These are phyloP conservation scores for Arnoldichthys spilopterus DNA, from an alignment of 2,797 vertebrate genomes.

Conservation along the genomic window DNA sequence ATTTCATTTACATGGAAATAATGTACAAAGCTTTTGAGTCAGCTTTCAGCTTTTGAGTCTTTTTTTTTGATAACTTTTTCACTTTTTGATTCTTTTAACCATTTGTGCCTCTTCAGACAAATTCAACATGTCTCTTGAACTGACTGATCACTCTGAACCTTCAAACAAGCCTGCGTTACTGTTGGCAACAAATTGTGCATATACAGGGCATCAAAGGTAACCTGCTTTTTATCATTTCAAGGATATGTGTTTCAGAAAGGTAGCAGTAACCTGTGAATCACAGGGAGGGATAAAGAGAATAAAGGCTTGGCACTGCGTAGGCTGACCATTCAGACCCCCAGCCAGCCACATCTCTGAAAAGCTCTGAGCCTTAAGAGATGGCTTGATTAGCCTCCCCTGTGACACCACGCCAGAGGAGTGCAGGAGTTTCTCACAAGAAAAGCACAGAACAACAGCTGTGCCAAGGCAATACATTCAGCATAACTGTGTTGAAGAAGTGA, in stretches of 20 bases:
- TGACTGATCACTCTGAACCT: not conserved
- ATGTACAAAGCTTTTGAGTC: no score
- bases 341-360: constrained; percentile 44
- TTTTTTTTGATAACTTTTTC: no score
- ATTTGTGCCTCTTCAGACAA: not conserved
- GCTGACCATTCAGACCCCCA: constrained; percentile 58
- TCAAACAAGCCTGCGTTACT: constrained; percentile 7
- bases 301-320: constrained; percentile 50
- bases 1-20: no score
- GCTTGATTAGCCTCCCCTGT: constrained; percentile 43
- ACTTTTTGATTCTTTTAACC: no score
- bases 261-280: constrained; percentile 52
- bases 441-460: constrained; percentile 11
- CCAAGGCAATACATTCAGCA: not conserved
- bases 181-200: not conserved
- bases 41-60: no score
- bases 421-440: constrained; percentile 18
- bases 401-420: constrained; percentile 34
- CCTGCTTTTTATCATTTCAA: constrained; percentile 42
- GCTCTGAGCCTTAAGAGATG: constrained; percentile 45
- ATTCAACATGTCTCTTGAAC: not conserved
- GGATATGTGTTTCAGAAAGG: constrained; percentile 35
- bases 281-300: constrained; percentile 37
- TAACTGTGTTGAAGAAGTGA: no score
- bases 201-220: constrained; percentile 12